Percentiles rank a stretch among this genome's conserved stretches.
Conservation (phyloP, 2,888 invertebrate species). For the Troilus luridus region DNA sequence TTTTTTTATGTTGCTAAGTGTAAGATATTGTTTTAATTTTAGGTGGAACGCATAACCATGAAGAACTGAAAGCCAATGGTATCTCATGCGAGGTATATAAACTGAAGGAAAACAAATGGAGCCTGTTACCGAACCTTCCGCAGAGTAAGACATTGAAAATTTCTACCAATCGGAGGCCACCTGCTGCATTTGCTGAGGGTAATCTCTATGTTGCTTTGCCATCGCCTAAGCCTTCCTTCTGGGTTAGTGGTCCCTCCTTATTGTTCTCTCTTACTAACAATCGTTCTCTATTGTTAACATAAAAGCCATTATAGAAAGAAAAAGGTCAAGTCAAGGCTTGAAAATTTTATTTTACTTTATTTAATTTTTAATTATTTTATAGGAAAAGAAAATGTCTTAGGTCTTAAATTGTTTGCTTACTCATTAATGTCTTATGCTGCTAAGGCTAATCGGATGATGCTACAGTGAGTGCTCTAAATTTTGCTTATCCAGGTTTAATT, state of each 20-base stretch:
- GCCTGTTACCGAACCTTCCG: conserved; percentile 43
- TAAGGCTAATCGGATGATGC: too few relatives aligned
- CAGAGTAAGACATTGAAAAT: conserved; percentile 47
- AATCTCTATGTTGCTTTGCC: conserved; percentile 51
- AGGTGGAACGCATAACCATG: conserved; percentile 55
- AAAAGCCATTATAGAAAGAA: too few relatives aligned
- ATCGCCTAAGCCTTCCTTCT: conserved; percentile 53
- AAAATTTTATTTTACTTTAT: too few relatives aligned
- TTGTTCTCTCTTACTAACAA: background rate
- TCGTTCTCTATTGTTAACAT: too few relatives aligned
- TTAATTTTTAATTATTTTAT: too few relatives aligned
- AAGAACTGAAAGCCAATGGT: conserved; percentile 44
- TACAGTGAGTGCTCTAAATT: too few relatives aligned
- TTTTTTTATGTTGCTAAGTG: background rate
- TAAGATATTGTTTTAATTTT: background rate
- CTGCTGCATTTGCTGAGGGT: conserved; percentile 44
- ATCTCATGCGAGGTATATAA: conserved; percentile 53
- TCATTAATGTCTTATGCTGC: too few relatives aligned
- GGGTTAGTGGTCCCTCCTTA: background rate
- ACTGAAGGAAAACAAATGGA: conserved; percentile 52
- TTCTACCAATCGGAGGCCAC: conserved; percentile 47
- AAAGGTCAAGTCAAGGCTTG: too few relatives aligned
- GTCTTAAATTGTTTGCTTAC: too few relatives aligned
- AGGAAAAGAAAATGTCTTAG: too few relatives aligned
- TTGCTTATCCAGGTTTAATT: too few relatives aligned